A percentile compares a stretch with the other conserved stretches of the same genome.
These are phyloP conservation scores for Bombus picipes DNA, from an alignment of 1,140 invertebrate species.

Conservation along the genomic window DNA sequence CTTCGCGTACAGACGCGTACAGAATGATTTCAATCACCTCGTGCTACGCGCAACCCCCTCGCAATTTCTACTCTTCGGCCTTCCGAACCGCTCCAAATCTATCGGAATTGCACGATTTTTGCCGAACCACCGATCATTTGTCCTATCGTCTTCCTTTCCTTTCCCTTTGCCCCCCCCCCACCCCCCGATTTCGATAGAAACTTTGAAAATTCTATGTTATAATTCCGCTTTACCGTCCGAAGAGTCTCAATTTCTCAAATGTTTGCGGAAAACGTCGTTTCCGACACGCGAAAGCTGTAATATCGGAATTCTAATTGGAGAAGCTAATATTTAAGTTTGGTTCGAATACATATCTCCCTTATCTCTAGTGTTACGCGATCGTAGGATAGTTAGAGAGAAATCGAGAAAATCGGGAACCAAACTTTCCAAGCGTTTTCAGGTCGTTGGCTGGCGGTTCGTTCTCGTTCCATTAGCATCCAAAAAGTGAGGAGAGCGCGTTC, in stretches of 20 bases:
- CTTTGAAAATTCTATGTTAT: not conserved
- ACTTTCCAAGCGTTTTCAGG: not conserved
- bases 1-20: not conserved
- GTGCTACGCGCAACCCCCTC: not conserved
- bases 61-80: not conserved
- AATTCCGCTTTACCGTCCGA: not conserved
- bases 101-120: not conserved
- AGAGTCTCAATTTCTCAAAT: not conserved
- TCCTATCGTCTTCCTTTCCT: not conserved
- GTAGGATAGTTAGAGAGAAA: not conserved
- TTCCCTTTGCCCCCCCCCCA: not conserved
- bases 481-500: not conserved
- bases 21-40: conserved; percentile 8
- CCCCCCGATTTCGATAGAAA: not conserved
- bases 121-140: not conserved
- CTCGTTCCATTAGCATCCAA: conserved; percentile 18
- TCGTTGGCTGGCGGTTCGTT: not conserved
- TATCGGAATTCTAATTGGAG: conserved; percentile 1
- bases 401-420: not conserved
- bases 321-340: conserved; percentile 12
- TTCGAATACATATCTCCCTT: not conserved
- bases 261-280: not conserved
- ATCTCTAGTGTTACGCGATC: not conserved
- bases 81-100: not conserved
- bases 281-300: not conserved